phyloP scores from a whole-genome alignment of 2,888 invertebrate species.

The Drosophila neonasuta region DNA sequence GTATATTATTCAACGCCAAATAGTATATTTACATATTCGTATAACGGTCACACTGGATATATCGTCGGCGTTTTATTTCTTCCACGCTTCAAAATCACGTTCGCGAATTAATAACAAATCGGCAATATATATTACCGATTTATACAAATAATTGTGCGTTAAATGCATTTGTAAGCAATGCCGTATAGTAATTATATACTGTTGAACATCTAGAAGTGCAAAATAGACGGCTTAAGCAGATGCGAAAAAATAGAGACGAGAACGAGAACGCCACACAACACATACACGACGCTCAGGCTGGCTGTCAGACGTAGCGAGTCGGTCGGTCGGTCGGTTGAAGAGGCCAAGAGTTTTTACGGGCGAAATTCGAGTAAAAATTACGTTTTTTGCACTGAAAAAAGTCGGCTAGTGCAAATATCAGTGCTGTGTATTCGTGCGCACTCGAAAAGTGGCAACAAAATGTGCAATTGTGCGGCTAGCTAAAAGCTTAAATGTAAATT shows the following conservation, averaged over 20 bases:
- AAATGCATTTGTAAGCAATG: constrained; percentile 1
- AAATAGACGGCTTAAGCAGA: constrained; percentile 61
- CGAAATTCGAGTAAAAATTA: constrained; percentile 65
- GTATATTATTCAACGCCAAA: neutral
- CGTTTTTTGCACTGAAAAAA: constrained; percentile 54
- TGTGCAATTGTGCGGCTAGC: constrained; percentile 55
- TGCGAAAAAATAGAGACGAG: constrained; percentile 70
- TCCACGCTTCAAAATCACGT: constrained; percentile 54
- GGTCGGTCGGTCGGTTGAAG: constrained; percentile 71
- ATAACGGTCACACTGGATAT: constrained; percentile 34
- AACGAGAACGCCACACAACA: constrained; percentile 70
- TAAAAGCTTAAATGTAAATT: constrained; percentile 58
- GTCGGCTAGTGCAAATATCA: constrained; percentile 38
- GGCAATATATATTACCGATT: constrained; percentile 12
- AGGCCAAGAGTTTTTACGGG: constrained; percentile 72
- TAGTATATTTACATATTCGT: neutral
- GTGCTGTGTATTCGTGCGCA: constrained; percentile 42
- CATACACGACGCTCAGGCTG: constrained; percentile 68
- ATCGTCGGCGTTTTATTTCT: constrained; percentile 61
- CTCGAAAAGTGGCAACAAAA: constrained; percentile 48
- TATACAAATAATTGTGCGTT: constrained; percentile 35
- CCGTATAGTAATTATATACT: constrained; percentile 19
- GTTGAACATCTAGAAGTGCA: constrained; percentile 42
- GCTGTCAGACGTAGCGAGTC: constrained; percentile 70
- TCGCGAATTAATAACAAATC: constrained; percentile 47